These are phyloP conservation scores for Archips crataeganus DNA, from an alignment of 2,888 invertebrate species.

Conservation along the genomic window DNA sequence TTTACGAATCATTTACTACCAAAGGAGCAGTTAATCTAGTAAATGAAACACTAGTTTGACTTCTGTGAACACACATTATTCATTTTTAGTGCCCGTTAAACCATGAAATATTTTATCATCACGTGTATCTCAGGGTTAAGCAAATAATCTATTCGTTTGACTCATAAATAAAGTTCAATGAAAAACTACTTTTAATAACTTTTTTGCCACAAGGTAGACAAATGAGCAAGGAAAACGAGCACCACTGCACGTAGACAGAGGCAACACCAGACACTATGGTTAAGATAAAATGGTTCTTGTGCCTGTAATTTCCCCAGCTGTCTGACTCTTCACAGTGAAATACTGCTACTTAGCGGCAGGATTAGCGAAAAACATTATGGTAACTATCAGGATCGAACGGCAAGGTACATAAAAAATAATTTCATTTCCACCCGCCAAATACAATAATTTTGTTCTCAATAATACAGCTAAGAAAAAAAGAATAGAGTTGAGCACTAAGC, in stretches of 20 bases:
- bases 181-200: not conserved
- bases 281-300: no score
- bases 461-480: not conserved
- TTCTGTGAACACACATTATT: conserved; percentile 13
- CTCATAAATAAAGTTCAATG: not conserved
- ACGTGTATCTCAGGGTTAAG: not conserved
- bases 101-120: conserved; percentile 6
- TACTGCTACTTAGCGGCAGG: no score
- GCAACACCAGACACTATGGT: no score
- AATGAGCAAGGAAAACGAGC: no score
- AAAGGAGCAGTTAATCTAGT: not conserved
- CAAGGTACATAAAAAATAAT: no score
- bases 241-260: no score
- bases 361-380: no score
- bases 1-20: not conserved
- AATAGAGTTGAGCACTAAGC: not conserved
- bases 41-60: not conserved
- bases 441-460: not conserved
- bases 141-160: not conserved
- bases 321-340: no score
- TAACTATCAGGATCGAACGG: no score
- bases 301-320: no score
- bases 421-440: no score
- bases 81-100: conserved; percentile 12
- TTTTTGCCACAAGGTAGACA: not conserved